Conservation (phyloP, 2,113 vertebrate species). For the Ursus arctos region DNA sequence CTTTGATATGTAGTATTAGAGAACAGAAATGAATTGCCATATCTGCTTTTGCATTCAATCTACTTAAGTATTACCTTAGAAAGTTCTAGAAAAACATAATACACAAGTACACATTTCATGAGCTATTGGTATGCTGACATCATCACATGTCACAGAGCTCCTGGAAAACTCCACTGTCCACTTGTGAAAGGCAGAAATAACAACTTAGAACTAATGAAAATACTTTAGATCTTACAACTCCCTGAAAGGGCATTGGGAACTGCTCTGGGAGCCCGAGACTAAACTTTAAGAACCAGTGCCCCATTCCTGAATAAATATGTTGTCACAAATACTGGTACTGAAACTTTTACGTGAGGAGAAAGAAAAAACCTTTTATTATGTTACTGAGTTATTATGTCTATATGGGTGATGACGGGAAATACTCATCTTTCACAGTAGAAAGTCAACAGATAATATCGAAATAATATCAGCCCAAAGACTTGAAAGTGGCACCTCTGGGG, state of each 20-base stretch:
- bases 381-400: background rate
- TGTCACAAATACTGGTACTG: background rate
- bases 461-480: background rate
- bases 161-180: background rate
- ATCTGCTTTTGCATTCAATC: background rate
- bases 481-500: background rate
- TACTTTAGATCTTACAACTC: background rate
- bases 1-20: background rate
- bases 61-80: background rate
- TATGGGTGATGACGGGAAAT: background rate
- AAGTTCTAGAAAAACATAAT: conserved; percentile 19
- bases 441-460: background rate
- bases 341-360: background rate
- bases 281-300: background rate
- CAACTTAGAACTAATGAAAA: background rate
- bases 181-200: background rate
- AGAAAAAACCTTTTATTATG: background rate
- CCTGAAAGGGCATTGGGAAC: background rate
- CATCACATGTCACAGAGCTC: background rate
- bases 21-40: background rate
- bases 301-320: background rate
- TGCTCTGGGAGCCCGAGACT: background rate
- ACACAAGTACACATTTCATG: background rate
- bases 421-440: background rate
- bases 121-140: background rate